Evolutionary conservation across 2,113 vertebrate genomes (phyloP), one percentile per base, ranked within the genome.

Genomic region (Leucosticte australis): DNA sequence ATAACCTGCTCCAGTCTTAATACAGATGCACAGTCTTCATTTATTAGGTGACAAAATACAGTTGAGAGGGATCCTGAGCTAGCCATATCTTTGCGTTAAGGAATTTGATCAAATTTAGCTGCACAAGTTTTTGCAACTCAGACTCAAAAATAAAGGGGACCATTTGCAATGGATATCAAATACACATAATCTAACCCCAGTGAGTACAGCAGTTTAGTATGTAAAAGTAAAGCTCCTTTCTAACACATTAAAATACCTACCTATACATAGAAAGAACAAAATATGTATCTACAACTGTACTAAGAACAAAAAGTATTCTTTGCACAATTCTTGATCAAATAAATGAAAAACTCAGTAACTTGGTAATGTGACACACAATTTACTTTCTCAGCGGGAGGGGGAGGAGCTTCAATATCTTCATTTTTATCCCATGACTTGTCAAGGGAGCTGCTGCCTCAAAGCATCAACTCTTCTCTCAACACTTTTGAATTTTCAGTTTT

Each of bases 361-460:
- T 24, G 33, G 33, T 23, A 56, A 56, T 0, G 0, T 35, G 35
- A 16, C 10, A 55, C 27, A 42, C 18, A 69, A 62, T 23, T 76
- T 21, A 50, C n/a, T 60, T 63, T 41, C 20, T 62, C 0, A 31
- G 30, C 0, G 3, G 19, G 16, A 41, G 18, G 2, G 8, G 27
- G 5, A 16, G 8, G 4, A 86, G 3, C 21, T 65, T 39, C 21
- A 53, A 4, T 8, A 75, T 11, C 9, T 31, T 78, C 22, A 67
- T 12, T 75, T 62, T 49, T 55, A 62, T 31, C 64, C 63, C 55
- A 56, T 35, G n/a, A 55, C n/a, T 62, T 35, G 17, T 35, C 33
- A 87, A 17, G 28, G 33, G 13, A 83, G 55, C 13, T n/a, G 18
- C n/a, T 85, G 8, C 24, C 39, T 53, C 2, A 7, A 71, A 56